Base-by-base conservation (phyloP, 2,888 invertebrate species). In the Antitype chi region DNA sequence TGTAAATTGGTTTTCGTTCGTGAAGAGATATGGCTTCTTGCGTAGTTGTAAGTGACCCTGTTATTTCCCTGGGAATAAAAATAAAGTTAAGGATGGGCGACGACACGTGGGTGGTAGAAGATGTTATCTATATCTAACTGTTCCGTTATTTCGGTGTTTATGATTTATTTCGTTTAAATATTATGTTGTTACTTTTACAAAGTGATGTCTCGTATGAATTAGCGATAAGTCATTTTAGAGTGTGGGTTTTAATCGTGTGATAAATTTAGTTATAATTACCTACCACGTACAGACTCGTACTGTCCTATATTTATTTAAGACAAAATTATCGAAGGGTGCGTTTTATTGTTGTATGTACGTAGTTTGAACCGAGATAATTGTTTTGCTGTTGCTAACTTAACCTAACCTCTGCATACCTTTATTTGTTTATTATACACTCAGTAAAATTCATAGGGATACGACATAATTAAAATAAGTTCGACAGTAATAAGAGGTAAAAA, bases 11-110 rank as follows among this genome's bases (percentile, higher is more conserved):
- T 55, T 17, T 52, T 53, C 0, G 32, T 32, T 38, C 13, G 17
- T 67, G 62, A 71, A 52, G 57, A 52, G 77, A 64, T 49, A n/a
- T 53, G 55, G 32, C 63, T 74, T 59, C 59, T 59, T 68, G n/a
- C 59, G n/a, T 59, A 62, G 68, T 74, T 69, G 73, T 70, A 76
- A 71, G 32, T 88, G 89, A 88, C 89, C 88, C 82, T 87, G 75
- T 79, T 84, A 53, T 59, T 72, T 57, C 49, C 62, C 75, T 85
- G 83, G 84, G 86, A 84, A 84, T 66, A 43, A 64, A 74, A 85
- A 38, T 76, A 13, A 69, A 74, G 55, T 73, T 55, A 68, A 75
- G 75, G 70, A 85, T 75, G 72, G 76, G 55, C 68, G 47, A 57
- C 47, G 38, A 38, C n/a, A 68, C 75, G 84, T 85, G 86, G 84